Evolutionary conservation across 2,113 vertebrate species (phyloP), one percentile per base, ranked within the genome.

Genomic region (Sylvietta virens): DNA sequence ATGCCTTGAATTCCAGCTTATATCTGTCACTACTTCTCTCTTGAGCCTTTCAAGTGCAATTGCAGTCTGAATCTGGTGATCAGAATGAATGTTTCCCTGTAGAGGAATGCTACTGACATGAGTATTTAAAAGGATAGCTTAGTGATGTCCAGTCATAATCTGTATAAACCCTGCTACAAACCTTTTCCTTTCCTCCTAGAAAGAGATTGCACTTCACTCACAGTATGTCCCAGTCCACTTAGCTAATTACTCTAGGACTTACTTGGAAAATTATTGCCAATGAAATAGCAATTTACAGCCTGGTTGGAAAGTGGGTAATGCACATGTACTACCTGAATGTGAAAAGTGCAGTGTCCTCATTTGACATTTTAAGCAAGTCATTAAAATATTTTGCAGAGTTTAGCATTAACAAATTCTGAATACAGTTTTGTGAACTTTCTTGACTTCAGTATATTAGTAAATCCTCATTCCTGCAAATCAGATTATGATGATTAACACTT

Each of bases 361-460:
- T 61, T 28, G 71, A 22, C 58, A 71, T 94, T 92, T 91, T 96
- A 83, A 77, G 35, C 50, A 67, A 73, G 51, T 80, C 24, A 70
- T 70, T 86, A 90, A 67, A 95, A 87, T 87, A 76, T 20, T 95
- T 89, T 83, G 24, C 24, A 27, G 87, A 73, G 30, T 95, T 95
- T 80, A 78, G 51, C 62, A 33, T 76, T 51, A 81, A 40, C 69
- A 16, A 31, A 39, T 87, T 81, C 39, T 89, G 61, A 89, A 56
- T 81, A 53, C 22, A 48, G 26, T 71, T 94, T 64, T 64, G 72
- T 86, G 84, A 89, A 76, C 53, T 81, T 87, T 71, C 37, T 81
- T 92, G 74, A 92, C 70, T 81, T 76, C 54, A 88, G 27, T 92
- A 2, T 85, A 16, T 69, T 92, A 85, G 83, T 66, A 64, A 87